phyloP scores from a whole-genome alignment of 2,797 vertebrate species.

The Paramormyrops hopkinsi region DNA sequence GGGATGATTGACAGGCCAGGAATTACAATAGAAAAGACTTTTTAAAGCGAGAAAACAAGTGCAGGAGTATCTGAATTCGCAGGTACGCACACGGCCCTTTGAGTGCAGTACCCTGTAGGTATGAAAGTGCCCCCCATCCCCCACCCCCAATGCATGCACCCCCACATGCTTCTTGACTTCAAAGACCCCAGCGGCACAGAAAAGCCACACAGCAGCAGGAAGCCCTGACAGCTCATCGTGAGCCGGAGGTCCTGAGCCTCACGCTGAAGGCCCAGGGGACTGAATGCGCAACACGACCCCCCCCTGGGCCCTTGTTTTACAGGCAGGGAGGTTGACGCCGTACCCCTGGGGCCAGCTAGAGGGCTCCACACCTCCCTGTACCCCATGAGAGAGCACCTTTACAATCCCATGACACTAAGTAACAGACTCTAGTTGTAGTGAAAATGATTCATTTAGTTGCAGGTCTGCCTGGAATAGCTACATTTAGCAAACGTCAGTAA shows the following conservation, averaged over 20 bases:
- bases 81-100: not conserved
- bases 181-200: not conserved
- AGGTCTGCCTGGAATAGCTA: not conserved
- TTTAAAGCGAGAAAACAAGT: not conserved
- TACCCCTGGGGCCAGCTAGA: not conserved
- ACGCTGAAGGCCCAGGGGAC: not conserved
- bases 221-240: not conserved
- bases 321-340: not conserved
- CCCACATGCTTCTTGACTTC: not conserved
- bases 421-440: not conserved
- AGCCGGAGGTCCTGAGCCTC: not conserved
- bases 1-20: not conserved
- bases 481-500: not conserved
- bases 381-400: not conserved
- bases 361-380: not conserved
- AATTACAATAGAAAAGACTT: slow-evolving; percentile 1
- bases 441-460: not conserved
- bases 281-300: not conserved
- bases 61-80: slow-evolving; percentile 4
- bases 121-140: not conserved
- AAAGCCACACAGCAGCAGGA: not conserved
- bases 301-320: not conserved
- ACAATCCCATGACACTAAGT: not conserved
- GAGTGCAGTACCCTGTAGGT: not conserved
- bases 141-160: not conserved